Conservation (phyloP, 1,140 invertebrate species). For the Ips nitidus region DNA sequence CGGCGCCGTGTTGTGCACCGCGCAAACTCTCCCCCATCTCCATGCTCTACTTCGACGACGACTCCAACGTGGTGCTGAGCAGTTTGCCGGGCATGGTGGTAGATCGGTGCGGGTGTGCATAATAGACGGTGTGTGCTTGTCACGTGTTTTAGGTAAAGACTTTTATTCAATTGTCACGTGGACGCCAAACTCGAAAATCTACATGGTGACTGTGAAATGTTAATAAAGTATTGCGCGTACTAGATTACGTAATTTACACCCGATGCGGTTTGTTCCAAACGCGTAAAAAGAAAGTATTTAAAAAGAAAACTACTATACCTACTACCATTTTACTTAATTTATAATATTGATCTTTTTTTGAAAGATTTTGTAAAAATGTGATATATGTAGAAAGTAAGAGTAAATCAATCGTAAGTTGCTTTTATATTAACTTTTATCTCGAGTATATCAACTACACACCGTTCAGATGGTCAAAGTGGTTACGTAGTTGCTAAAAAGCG, state of each 20-base stretch:
- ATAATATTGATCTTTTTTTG: conserved; percentile 17
- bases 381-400: conserved; percentile 29
- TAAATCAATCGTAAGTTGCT: not conserved
- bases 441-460: not conserved
- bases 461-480: not conserved
- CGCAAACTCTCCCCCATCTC: conserved; percentile 85
- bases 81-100: conserved; percentile 91
- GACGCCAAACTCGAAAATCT: not conserved
- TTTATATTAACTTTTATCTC: not conserved
- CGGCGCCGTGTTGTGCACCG: conserved; percentile 87
- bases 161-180: conserved; percentile 4
- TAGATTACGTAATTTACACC: not conserved
- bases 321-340: conserved; percentile 33
- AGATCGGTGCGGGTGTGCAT: conserved; percentile 89
- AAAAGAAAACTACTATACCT: conserved; percentile 3
- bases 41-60: conserved; percentile 90
- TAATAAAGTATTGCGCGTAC: not conserved
- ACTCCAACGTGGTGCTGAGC: conserved; percentile 85
- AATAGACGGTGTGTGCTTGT: conserved; percentile 46
- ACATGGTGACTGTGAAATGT: not conserved
- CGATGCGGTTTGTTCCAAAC: conserved; percentile 1
- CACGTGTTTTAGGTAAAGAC: conserved; percentile 1
- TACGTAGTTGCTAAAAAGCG: no score
- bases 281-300: conserved; percentile 9
- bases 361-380: conserved; percentile 32